Evolutionary conservation across 2,113 vertebrate genomes (phyloP), one percentile per base, ranked within the genome.

Genomic region (Pterocles gutturalis): DNA sequence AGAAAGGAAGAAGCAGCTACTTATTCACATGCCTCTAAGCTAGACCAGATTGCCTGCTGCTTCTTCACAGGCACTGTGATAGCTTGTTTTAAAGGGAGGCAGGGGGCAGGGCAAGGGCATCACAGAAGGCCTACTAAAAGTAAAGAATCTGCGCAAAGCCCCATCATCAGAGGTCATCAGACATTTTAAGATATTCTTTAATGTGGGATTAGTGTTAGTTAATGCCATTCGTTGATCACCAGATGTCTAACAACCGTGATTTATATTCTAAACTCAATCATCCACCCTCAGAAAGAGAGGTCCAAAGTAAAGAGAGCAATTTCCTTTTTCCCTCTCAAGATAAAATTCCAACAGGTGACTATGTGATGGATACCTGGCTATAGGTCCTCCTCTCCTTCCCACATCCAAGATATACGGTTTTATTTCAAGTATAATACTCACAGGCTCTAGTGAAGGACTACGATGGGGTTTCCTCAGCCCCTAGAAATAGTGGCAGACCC

Each of bases 141-240:
- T 67, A 90, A 89, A 91, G 84, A 31, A 82, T 82, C 69, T 64
- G 80, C 55, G 43, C 54, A 43, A 92, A 94, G 55, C 29, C 93
- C 76, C 67, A 71, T 93, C 85, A 89, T 66, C 49, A 85, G 69
- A 95, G 78, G 92, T 85, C 96, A 96, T 83, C 85, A 83, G 90
- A 89, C 61, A 84, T 75, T 81, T 13, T 67, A 71, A 93, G 73
- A 91, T 81, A 89, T 24, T 94, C 89, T 92, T 93, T 91, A 93
- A 78, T 83, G 57, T 71, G 57, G 95, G 89, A 92, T 96, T 97
- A 94, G 87, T 67, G 53, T 53, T 87, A 91, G 79, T 76, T 97
- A 93, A 96, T 64, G 65, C 72, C 69, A 81, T 96, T 90, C 93
- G 92, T 97, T 97, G 92, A 95, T 94, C 88, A 93, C 65, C 80